Base-by-base conservation (phyloP, 1,140 invertebrate species). In the Drosophila arizonae region DNA sequence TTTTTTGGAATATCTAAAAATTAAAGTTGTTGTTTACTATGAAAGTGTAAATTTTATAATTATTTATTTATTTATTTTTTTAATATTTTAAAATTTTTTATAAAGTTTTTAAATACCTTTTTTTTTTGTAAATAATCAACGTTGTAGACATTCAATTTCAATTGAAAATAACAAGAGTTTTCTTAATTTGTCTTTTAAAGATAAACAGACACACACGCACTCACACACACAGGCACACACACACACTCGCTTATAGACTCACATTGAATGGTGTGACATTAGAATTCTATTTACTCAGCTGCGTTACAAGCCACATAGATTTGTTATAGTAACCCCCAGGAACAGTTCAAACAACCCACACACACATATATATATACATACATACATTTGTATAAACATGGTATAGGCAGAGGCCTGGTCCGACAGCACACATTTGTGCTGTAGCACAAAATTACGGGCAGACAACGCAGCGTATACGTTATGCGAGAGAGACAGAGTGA, bases 351-450 rank as follows among this genome's bases (percentile, higher is more conserved):
- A 57, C 55, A 57, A 41, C 55, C 17, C 11, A 26, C 46, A 55
- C 10, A 61, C 17, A 55, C n/a, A 52, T 11, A 45, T 24, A 54
- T 26, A 58, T 11, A 68, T 24, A 60, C 30, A 28, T 11, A 56
- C 41, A 69, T 17, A 28, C 4, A 30, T 30, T 3, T 39, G 36
- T 39, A 39, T 39, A 11, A 39, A 39, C 36, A 39, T 39, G 36
- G 36, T 11, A 52, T 33, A 17, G 46, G 41, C 28, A 17, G 33
- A 58, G 55, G 43, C 30, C 33, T 63, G 57, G 76, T 30, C 50
- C 56, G 76, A 68, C 76, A 79, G 70, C 45, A 73, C 56, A 66
- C 71, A 81, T 65, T 64, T 55, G 61, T 41, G 46, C 52, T 54
- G 63, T 63, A 45, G 41, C 15, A 50, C 30, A 55, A 81, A 74